Evolutionary conservation across 2,888 invertebrate species (phyloP).

Genomic region (Creontiades dilutus): DNA sequence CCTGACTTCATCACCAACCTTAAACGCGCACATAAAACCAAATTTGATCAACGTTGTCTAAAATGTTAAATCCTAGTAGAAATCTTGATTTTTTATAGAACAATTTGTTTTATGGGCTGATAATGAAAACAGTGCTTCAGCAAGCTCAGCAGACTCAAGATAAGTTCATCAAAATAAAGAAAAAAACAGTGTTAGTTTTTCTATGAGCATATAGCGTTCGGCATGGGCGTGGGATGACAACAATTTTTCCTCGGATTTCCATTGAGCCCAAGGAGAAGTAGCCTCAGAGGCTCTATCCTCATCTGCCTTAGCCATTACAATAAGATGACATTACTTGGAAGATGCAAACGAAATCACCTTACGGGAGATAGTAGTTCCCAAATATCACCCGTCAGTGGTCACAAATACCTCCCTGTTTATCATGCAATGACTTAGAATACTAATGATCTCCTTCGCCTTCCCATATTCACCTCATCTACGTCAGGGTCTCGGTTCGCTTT

Average conservation of each 20-base stretch:
- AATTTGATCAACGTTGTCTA: no score
- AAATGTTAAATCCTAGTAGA: no score
- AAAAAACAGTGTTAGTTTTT: neutral
- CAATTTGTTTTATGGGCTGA: no score
- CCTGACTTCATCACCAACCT: no score
- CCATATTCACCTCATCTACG: neutral
- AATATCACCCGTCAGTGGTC: conserved; percentile 53
- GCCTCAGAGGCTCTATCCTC: neutral
- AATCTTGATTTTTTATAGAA: no score
- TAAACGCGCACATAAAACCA: no score
- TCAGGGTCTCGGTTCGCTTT: neutral
- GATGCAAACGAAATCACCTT: conserved; percentile 43
- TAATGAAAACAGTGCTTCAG: no score
- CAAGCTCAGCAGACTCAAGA: no score
- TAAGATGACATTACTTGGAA: conserved; percentile 34
- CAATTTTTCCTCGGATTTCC: neutral
- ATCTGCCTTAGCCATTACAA: neutral
- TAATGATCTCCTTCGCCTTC: conserved; percentile 10
- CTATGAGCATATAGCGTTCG: neutral
- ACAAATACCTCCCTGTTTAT: conserved; percentile 44
- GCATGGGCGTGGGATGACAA: neutral
- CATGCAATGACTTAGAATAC: conserved; percentile 54
- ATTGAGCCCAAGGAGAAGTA: neutral
- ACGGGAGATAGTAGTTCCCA: conserved; percentile 40
- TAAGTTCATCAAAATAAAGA: neutral